Evolutionary conservation across 1,140 invertebrate species (phyloP).

Genomic region (Scaptomyza graminum): DNA sequence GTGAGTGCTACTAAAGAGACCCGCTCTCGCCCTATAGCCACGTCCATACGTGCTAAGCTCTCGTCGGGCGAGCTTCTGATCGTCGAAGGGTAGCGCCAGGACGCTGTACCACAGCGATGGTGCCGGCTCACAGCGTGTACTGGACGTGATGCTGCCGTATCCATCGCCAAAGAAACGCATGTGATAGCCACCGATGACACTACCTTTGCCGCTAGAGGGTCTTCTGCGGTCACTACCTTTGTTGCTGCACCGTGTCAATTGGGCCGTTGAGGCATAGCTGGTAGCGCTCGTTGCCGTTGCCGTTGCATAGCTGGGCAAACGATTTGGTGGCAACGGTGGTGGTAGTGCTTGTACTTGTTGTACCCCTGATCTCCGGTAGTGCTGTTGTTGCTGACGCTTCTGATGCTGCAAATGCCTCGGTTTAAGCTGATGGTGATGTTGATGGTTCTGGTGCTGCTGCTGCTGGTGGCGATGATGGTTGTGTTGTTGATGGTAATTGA

Average conservation of each 20-base stretch:
- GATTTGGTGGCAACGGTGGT: constrained; percentile 31
- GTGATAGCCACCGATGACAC: constrained; percentile 27
- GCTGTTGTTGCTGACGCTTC: constrained; percentile 16
- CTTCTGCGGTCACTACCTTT: constrained; percentile 11
- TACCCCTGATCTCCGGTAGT: constrained; percentile 9
- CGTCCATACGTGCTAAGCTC: constrained; percentile 88
- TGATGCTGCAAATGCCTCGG: constrained; percentile 10
- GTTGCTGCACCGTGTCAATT: constrained; percentile 55
- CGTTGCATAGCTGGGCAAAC: constrained; percentile 69
- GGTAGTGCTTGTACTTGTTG: constrained; percentile 5
- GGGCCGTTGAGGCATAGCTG: constrained; percentile 69
- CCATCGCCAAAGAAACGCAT: constrained; percentile 49
- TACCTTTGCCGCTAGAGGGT: background rate
- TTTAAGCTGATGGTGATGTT: constrained; percentile 37
- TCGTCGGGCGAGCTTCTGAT: constrained; percentile 93
- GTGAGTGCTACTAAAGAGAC: constrained; percentile 90
- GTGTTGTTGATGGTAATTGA: constrained; percentile 71
- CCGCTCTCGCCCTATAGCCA: constrained; percentile 89
- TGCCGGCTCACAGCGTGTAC: constrained; percentile 81
- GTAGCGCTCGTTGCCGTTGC: constrained; percentile 72
- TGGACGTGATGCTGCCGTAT: constrained; percentile 57
- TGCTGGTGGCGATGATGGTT: constrained; percentile 48
- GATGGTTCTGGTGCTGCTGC: constrained; percentile 45
- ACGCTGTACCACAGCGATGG: constrained; percentile 94
- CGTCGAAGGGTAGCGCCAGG: constrained; percentile 94